Evolutionary conservation across 2,888 invertebrate genomes (phyloP), one percentile per base, ranked within the genome.

Genomic region (Reticulitermes lucifugus): DNA sequence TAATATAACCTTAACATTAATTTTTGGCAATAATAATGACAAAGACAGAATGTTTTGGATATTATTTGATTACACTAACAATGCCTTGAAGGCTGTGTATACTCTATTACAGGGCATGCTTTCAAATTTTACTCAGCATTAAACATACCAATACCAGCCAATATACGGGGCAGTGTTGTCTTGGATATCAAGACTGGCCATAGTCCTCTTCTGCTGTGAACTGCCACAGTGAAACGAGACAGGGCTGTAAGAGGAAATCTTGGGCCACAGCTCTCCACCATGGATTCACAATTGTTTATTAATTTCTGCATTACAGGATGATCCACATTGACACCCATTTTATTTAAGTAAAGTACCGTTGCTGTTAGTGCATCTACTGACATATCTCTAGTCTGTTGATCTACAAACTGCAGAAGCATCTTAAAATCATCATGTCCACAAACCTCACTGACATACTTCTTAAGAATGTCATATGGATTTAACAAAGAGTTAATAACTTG

Each of bases 321-420:
- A 60, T 89, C 88, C 65, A 90, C 88, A 14, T 89, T 87, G 10
- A 93, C 87, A 7, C 91, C 92, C 87, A 93, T 89, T 89, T 92
- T 92, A 75, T 90, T 90, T 79, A 93, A 89, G 87, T 92, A 92
- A 29, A 92, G 89, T 46, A 92, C 89, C 83, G 90, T 89, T 86
- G 91, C 91, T 86, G 92, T 91, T 60, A 91, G 87, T 59, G 91
- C 90, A 60, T 91, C 89, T 0, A 89, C 79, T 87, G 91, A 89
- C 88, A 92, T 91, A 6, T 89, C 60, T 10, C 88, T 43, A 46
- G 90, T 86, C 29, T 90, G 89, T 7, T 89, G 73, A 10, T 89
- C 88, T 22, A 93, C 88, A 6, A 87, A 43, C 2, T 89, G 83
- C 29, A 91, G 83, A 71, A 91, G 77, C 18, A 29, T 41, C 70